Conservation (phyloP, 2,797 vertebrate genomes). For the Girardinus metallicus region DNA sequence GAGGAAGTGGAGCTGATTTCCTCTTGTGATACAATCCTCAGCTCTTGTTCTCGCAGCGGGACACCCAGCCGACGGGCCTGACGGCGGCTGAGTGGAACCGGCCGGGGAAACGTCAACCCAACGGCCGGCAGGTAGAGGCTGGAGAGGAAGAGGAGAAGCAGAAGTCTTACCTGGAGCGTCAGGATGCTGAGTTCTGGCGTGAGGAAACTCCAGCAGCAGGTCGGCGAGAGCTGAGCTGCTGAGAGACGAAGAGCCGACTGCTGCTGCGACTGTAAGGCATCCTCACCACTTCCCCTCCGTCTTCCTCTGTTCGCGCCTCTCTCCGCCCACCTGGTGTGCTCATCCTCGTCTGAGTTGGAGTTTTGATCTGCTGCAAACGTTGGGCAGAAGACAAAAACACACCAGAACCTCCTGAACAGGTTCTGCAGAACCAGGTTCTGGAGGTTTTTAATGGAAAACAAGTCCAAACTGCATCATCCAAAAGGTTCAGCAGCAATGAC, state of each 20-base stretch:
- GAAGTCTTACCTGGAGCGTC: conserved; percentile 47
- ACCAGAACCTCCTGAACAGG: neutral
- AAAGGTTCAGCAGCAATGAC: neutral
- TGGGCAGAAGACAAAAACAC: neutral
- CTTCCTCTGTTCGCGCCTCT: conserved; percentile 17
- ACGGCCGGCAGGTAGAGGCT: neutral
- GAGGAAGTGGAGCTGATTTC: conserved; percentile 54
- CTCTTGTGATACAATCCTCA: conserved; percentile 45
- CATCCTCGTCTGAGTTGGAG: conserved; percentile 7
- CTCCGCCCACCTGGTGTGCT: conserved; percentile 54
- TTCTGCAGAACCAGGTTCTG: neutral
- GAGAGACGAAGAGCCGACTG: conserved; percentile 35
- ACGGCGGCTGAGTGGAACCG: neutral
- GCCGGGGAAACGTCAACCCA: neutral
- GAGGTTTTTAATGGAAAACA: neutral
- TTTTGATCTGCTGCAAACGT: conserved; percentile 1
- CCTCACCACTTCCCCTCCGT: conserved; percentile 66
- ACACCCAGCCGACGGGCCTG: neutral
- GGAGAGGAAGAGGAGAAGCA: neutral
- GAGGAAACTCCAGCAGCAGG: neutral
- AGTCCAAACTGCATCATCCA: neutral
- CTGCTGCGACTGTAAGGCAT: conserved; percentile 49
- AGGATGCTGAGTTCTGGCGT: conserved; percentile 17
- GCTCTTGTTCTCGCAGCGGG: conserved; percentile 25
- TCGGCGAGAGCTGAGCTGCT: conserved; percentile 10